Base-by-base conservation (phyloP, 1,140 invertebrate species). In the Arctopsyche grandis region DNA sequence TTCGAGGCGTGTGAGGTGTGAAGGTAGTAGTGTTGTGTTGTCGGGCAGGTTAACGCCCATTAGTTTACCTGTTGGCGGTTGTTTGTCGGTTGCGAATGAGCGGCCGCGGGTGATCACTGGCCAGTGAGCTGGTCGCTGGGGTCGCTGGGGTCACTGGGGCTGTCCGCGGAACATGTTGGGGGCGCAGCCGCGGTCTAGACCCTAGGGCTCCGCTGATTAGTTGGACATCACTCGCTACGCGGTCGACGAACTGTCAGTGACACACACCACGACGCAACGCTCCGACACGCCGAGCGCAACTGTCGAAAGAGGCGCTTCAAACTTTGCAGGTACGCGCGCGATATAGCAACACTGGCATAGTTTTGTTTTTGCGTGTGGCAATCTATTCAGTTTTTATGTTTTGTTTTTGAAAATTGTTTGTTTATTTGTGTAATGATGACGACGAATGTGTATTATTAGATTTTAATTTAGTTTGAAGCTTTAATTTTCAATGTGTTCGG, bases 31-130 rank as follows among this genome's bases (percentile, higher is more conserved):
- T n/a, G n/a, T n/a, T 38, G 29, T 38, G 29, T 38, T 38, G 29
- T 38, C 10, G 10, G 24, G 38, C 22, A 70, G 69, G 69, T 70
- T 70, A 70, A 70, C 69, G 69, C 69, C 69, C 69, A 70, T 70
- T 26, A 44, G 69, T 44, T 70, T 70, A 70, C 69, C 69, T 70
- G 69, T 70, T 44, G 24, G 22, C 38, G 19, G 5, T 26, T 66
- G 19, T 66, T 66, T 21, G 19, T 10, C 21, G 24, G 52, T n/a
- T 56, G 52, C 14, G 52, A 21, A 1, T 56, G 52, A 1, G 52
- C 1, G 10, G 19, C 5, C 24, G 1, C 63, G 63, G 3, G 24
- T 69, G n/a, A 21, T n/a, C 22, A 21, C 9, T 24, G 66, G 21
- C 16, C 66, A 12, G 16, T 24, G 21, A 7, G 66, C 7, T 24